Percentiles rank a stretch among this genome's conserved stretches.
phyloP scores from a whole-genome alignment of 2,113 vertebrate genomes.

The Peromyscus maniculatus region DNA sequence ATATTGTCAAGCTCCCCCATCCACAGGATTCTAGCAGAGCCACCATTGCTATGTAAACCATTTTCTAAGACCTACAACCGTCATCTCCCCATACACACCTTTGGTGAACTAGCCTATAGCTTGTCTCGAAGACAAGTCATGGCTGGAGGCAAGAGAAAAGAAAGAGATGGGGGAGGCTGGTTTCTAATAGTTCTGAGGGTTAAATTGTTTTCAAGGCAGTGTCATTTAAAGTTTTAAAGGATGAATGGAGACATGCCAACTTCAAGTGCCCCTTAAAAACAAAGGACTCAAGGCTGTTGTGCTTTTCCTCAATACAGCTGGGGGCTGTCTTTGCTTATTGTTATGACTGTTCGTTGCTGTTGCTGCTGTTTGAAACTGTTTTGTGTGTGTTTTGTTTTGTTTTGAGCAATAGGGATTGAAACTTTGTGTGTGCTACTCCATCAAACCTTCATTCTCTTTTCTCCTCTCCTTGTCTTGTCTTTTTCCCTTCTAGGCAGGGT shows the following conservation, averaged over 20 bases:
- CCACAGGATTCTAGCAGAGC: not conserved
- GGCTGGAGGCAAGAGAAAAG: not conserved
- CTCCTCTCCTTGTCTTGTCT: not conserved
- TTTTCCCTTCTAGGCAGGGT: not conserved
- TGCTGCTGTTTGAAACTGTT: not conserved
- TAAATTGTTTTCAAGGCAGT: not conserved
- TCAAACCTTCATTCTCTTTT: not conserved
- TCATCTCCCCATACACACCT: not conserved
- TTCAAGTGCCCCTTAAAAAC: not conserved
- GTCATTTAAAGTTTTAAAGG: not conserved
- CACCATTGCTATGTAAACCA: not conserved
- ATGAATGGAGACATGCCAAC: not conserved
- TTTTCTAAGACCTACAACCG: not conserved
- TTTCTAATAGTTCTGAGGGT: not conserved
- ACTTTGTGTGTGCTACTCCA: not conserved
- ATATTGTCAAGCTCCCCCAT: not conserved
- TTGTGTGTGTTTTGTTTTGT: not conserved
- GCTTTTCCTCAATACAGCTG: fast-evolving
- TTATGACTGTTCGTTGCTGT: not conserved
- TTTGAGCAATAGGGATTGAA: not conserved
- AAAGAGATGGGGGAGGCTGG: not conserved
- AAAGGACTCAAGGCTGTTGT: too few relatives aligned
- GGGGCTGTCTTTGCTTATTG: not conserved
- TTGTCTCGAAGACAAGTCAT: not conserved
- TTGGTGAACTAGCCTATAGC: not conserved